Evolutionary conservation across 1,140 invertebrate genomes (phyloP), one percentile per base, ranked within the genome.

Genomic region (Conus ventricosus): DNA sequence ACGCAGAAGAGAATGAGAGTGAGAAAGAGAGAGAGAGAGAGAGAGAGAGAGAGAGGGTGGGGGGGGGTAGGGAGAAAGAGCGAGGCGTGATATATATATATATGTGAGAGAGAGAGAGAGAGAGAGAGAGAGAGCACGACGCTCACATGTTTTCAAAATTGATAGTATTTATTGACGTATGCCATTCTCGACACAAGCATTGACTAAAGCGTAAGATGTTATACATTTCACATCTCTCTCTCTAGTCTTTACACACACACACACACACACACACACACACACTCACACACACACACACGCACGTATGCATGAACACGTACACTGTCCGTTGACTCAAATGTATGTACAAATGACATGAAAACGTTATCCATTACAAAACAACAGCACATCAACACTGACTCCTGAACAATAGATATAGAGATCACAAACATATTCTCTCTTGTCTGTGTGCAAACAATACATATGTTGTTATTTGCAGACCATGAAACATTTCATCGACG

Each of bases 1-100:
- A 71, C 6, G 4, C 17, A 71, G 13, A 71, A 71, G 20, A 71
- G 13, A 71, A n/a, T 17, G 67, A 10, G 67, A 71, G 67, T 17
- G 67, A 71, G 67, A 71, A 23, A 71, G 67, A 71, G 67, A 71
- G 67, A 71, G 67, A 71, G 67, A 71, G 67, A 71, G 7, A 71
- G 67, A 71, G 67, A 71, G 67, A 71, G 7, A 71, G 67, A 71
- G 67, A 10, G 67, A 71, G 67, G 20, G 67, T 23, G 20, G 23
- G 20, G 4, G 67, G 23, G 67, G 23, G 67, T 23, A 23, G 67
- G 23, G 67, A 63, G 1, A 63, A 20, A 63, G 60, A 63, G 60
- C 10, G 60, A 63, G 60, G 60, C 10, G 67, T 7, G 67, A 71
- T 1, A 71, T 6, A 71, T 7, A 71, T 11, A 23, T 6, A 71